Percentiles rank a stretch among this genome's conserved stretches.
phyloP scores from a whole-genome alignment of 2,888 invertebrate species.

The Myopa tessellatipennis region DNA sequence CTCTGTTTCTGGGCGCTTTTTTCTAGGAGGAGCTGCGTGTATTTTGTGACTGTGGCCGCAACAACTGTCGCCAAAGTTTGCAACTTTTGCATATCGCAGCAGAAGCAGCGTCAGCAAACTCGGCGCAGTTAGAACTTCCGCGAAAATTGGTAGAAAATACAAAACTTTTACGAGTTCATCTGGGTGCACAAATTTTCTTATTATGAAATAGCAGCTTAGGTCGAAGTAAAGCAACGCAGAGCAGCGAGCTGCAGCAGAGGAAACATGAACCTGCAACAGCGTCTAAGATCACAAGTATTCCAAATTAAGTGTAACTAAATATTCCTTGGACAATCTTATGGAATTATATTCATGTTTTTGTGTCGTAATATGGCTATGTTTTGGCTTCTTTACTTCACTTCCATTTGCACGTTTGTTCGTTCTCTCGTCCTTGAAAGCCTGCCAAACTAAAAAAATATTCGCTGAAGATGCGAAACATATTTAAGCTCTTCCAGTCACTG shows the following conservation, averaged over 20 bases:
- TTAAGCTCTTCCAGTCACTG: too few species aligned
- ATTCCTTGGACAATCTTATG: too few species aligned
- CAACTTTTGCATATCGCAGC: slow-evolving; percentile 27
- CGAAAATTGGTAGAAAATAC: slow-evolving; percentile 9
- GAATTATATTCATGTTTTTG: too few species aligned
- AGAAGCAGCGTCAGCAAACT: slow-evolving; percentile 21
- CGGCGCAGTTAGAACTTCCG: slow-evolving; percentile 1
- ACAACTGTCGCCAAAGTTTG: slow-evolving; percentile 15
- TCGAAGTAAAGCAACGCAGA: too few species aligned
- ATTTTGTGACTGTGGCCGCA: slow-evolving; percentile 1
- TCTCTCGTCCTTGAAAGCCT: too few species aligned
- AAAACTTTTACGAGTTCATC: slow-evolving; percentile 9
- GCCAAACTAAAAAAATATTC: too few species aligned
- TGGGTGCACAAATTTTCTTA: neutral
- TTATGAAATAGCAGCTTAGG: neutral
- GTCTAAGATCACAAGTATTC: slow-evolving; percentile 3
- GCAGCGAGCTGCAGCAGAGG: neutral
- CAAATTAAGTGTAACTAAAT: slow-evolving; percentile 18
- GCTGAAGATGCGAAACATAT: too few species aligned
- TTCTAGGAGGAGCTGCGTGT: neutral
- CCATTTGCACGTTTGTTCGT: too few species aligned
- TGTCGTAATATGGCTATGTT: too few species aligned
- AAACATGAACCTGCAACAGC: too few species aligned
- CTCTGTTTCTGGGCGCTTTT: neutral
- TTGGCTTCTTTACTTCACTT: too few species aligned